Evolutionary conservation across 1,140 invertebrate genomes (phyloP).

Genomic region (Mizuhopecten yessoensis): DNA sequence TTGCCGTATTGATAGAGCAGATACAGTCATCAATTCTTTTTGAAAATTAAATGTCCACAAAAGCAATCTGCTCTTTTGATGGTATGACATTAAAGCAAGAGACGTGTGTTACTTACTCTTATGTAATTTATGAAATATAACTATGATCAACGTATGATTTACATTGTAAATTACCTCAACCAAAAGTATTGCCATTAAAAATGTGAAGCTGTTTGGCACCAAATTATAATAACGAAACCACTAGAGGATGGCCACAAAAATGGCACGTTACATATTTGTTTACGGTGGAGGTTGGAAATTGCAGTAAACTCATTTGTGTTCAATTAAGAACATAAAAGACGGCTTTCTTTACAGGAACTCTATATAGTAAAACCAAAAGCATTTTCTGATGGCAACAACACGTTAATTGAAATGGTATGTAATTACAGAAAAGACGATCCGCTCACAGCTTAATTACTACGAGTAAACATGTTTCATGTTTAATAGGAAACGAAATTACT

Average conservation of each 20-base stretch:
- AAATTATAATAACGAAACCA: background rate
- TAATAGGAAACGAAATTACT: background rate
- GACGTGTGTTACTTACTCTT: no score
- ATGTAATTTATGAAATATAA: no score
- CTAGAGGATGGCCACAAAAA: no score
- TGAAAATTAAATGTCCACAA: no score
- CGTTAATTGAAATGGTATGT: background rate
- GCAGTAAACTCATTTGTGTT: background rate
- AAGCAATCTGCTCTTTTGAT: no score
- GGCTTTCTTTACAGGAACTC: background rate
- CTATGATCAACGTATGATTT: background rate
- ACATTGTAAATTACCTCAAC: background rate
- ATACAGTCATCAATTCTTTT: no score
- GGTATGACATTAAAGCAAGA: no score
- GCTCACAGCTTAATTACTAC: background rate
- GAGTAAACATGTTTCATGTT: background rate
- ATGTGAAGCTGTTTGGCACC: background rate
- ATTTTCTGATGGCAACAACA: background rate
- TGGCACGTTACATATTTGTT: background rate
- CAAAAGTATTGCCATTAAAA: background rate
- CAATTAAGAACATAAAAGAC: background rate
- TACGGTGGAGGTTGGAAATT: no score
- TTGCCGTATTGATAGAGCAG: no score
- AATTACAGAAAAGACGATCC: background rate
- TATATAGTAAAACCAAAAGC: background rate